A percentile compares a stretch with the other conserved stretches of the same genome.
Evolutionary conservation across 53 echinoderm and acorn worm species (phyloP).

Genomic region (Paelopatides confundens): DNA sequence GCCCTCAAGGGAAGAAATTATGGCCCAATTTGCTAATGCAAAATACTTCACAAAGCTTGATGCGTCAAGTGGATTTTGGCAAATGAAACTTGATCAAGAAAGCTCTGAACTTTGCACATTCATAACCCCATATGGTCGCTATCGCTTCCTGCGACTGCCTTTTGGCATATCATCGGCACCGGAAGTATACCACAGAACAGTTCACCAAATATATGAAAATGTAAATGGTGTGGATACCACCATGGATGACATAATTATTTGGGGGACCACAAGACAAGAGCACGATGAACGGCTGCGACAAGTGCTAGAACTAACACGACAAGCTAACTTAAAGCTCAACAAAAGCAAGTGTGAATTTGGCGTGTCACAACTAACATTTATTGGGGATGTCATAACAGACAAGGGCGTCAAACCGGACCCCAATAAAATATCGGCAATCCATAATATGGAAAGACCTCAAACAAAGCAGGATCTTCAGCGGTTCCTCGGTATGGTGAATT

Average conservation of each 20-base stretch:
- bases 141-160: conserved; percentile 11
- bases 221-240: conserved; percentile 54
- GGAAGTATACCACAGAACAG: conserved; percentile 33
- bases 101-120: conserved; percentile 56
- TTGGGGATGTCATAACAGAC: conserved; percentile 20
- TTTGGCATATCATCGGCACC: conserved; percentile 59
- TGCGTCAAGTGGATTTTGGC: conserved; percentile 56
- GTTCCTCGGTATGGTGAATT: conserved; percentile 68
- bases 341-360: not conserved
- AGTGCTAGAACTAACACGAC: not conserved
- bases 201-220: not conserved
- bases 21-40: conserved; percentile 46
- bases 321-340: not conserved
- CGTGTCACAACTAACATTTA: not conserved
- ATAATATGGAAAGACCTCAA: conserved; percentile 62
- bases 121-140: conserved; percentile 59
- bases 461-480: conserved; percentile 55
- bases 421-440: conserved; percentile 60
- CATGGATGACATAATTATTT: conserved; percentile 70
- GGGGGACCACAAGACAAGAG: not conserved
- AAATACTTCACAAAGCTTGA: conserved; percentile 65
- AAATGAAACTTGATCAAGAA: conserved; percentile 57
- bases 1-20: conserved; percentile 50
- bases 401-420: conserved; percentile 65
- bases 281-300: not conserved